Conservation (phyloP, 1,140 invertebrate species). For the Trichogramma pretiosum region DNA sequence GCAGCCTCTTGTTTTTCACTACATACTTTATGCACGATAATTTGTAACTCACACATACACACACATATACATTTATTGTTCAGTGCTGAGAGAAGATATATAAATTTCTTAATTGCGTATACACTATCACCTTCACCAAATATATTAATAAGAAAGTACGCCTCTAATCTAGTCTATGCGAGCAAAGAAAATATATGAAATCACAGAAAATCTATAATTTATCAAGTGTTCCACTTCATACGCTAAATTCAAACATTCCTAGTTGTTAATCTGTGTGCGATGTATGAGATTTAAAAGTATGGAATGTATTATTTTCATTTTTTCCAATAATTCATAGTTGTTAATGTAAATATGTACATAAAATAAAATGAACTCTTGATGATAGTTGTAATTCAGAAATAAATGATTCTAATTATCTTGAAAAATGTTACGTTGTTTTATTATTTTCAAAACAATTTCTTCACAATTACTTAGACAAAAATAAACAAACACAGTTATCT, state of each 20-base stretch:
- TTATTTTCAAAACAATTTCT: background rate
- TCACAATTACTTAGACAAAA: background rate
- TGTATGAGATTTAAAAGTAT: too few species aligned
- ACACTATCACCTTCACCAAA: background rate
- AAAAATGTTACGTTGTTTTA: background rate
- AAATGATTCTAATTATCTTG: conserved; percentile 14
- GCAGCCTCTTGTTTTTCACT: too few species aligned
- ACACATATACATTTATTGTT: too few species aligned
- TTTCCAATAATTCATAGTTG: too few species aligned
- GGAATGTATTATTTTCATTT: too few species aligned
- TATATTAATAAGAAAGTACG: conserved; percentile 7
- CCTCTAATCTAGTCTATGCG: conserved; percentile 17
- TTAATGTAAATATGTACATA: conserved; percentile 36
- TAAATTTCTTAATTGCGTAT: too few species aligned
- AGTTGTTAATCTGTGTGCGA: conserved; percentile 24
- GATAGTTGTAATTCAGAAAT: conserved; percentile 10
- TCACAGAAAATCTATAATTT: conserved; percentile 8
- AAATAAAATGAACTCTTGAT: conserved; percentile 15
- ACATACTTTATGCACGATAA: too few species aligned
- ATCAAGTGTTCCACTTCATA: conserved; percentile 17
- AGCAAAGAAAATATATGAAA: conserved; percentile 2
- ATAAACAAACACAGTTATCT: background rate
- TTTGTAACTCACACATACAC: too few species aligned
- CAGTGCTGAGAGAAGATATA: too few species aligned
- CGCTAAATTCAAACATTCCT: conserved; percentile 29